Conservation (phyloP, 2,113 vertebrate genomes). For the Sprattus sprattus region DNA sequence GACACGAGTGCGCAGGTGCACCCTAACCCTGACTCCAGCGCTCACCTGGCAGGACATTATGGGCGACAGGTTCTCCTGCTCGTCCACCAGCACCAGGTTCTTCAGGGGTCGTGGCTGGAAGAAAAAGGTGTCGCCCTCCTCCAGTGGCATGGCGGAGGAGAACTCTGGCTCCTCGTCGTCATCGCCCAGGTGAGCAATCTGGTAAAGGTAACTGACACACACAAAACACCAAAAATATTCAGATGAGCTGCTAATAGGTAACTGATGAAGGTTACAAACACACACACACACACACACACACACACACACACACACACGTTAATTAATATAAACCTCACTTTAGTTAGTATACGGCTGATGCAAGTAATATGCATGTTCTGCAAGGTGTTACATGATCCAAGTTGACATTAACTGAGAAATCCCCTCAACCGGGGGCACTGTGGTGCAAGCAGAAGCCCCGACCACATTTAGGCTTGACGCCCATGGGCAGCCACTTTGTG, state of each 20-base stretch:
- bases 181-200: slow-evolving; percentile 95
- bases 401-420: too few relatives aligned
- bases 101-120: slow-evolving; percentile 96
- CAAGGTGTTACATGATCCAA: too few relatives aligned
- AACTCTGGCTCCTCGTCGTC: slow-evolving; percentile 98
- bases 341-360: too few relatives aligned
- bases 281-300: background rate
- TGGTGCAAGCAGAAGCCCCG: too few relatives aligned
- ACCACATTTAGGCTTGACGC: too few relatives aligned
- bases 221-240: background rate
- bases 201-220: slow-evolving; percentile 87
- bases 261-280: slow-evolving; percentile 91
- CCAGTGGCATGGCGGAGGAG: slow-evolving; percentile 97
- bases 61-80: slow-evolving; percentile 92
- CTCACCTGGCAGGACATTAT: slow-evolving; percentile 89
- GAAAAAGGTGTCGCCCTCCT: slow-evolving; percentile 98
- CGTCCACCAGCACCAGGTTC: slow-evolving; percentile 88
- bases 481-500: too few relatives aligned
- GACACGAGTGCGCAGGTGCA: too few relatives aligned
- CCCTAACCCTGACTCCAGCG: background rate
- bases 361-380: too few relatives aligned
- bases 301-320: too few relatives aligned
- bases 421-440: too few relatives aligned
- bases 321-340: background rate
- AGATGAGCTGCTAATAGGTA: background rate